Evolutionary conservation across 2,113 vertebrate genomes (phyloP).

Genomic region (Onychorhynchus coronatus): DNA sequence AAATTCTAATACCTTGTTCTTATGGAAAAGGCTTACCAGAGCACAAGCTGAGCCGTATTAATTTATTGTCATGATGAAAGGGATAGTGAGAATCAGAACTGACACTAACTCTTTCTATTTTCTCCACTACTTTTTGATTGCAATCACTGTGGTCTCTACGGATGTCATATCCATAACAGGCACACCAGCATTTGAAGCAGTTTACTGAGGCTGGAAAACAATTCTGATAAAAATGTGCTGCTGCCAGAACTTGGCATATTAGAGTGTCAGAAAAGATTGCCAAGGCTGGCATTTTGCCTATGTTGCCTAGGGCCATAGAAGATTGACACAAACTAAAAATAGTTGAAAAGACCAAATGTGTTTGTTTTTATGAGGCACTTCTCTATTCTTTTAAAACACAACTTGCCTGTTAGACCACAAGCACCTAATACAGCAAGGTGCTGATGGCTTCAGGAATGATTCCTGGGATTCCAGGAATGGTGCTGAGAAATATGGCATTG

Average conservation of each 20-base stretch:
- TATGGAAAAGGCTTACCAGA: slow-evolving; percentile 17
- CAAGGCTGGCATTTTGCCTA: slow-evolving; percentile 64
- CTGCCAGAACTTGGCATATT: slow-evolving; percentile 61
- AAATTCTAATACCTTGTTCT: slow-evolving; percentile 11
- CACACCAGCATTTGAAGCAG: slow-evolving; percentile 21
- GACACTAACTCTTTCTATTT: slow-evolving; percentile 37
- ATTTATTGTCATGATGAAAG: slow-evolving; percentile 39
- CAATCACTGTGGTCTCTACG: slow-evolving; percentile 4
- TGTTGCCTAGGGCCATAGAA: slow-evolving; percentile 41
- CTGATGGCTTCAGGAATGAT: background rate
- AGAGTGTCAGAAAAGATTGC: slow-evolving; percentile 62
- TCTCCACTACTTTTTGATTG: slow-evolving; percentile 10
- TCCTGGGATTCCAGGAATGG: no score
- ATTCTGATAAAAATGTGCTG: slow-evolving; percentile 62
- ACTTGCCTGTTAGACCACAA: background rate
- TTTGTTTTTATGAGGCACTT: background rate
- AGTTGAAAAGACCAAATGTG: slow-evolving; percentile 54
- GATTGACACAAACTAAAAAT: slow-evolving; percentile 63
- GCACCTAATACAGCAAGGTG: background rate
- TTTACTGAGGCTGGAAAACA: slow-evolving; percentile 64
- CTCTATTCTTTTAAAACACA: background rate
- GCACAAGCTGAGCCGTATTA: slow-evolving; percentile 4
- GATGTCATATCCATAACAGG: slow-evolving; percentile 29
- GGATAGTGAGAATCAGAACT: slow-evolving; percentile 7
- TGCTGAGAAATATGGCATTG: background rate